Conservation (phyloP, 1,140 invertebrate species). For the Callitettix versicolor region DNA sequence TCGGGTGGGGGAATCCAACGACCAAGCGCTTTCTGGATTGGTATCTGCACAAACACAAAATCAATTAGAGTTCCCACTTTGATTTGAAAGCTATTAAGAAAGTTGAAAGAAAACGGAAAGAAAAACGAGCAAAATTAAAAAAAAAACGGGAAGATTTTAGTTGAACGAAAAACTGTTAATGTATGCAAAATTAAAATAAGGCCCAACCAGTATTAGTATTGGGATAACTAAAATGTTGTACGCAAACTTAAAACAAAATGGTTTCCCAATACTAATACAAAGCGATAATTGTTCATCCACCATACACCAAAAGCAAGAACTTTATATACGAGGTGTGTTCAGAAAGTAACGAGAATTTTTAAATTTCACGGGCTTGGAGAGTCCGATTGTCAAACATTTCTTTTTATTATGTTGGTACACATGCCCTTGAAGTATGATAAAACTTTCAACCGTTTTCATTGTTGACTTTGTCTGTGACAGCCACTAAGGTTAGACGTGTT, state of each 20-base stretch:
- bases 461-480: too few species aligned
- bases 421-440: too few species aligned
- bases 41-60: slow-evolving; percentile 6
- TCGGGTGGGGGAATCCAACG: not conserved
- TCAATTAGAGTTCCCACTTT: not conserved
- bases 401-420: too few species aligned
- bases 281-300: slow-evolving; percentile 4
- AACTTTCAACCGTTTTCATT: too few species aligned
- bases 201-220: slow-evolving; percentile 1
- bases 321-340: too few species aligned
- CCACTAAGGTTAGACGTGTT: too few species aligned
- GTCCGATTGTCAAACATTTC: too few species aligned
- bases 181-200: slow-evolving; percentile 4
- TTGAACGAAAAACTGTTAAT: not conserved
- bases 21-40: not conserved
- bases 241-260: too few species aligned
- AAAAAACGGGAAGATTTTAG: not conserved
- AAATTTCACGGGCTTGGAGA: too few species aligned
- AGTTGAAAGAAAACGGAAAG: too few species aligned
- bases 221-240: not conserved
- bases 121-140: not conserved
- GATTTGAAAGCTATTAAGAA: too few species aligned
- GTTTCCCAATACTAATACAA: slow-evolving; percentile 4
- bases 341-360: too few species aligned
- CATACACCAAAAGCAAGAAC: slow-evolving; percentile 8